These are phyloP conservation scores for Prochilodus magdalenae DNA, from an alignment of 2,113 vertebrate genomes.

Conservation along the genomic window DNA sequence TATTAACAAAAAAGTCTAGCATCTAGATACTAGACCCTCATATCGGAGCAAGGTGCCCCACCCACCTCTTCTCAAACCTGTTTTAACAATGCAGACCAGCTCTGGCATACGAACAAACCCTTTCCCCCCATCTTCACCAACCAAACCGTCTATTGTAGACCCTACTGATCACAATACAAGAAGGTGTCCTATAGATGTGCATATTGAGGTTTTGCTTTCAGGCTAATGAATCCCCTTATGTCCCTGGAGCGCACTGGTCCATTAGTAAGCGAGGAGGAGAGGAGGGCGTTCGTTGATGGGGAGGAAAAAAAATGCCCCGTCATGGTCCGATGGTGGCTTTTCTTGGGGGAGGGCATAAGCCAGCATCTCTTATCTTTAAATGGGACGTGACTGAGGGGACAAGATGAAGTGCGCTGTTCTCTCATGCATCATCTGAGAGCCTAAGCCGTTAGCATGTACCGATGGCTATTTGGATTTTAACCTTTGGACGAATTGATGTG, in stretches of 20 bases:
- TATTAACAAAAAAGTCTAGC: neutral
- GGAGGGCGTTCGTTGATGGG: slow-evolving; percentile 18
- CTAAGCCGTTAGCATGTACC: slow-evolving; percentile 18
- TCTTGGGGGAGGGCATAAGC: slow-evolving; percentile 13
- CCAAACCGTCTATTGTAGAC: neutral
- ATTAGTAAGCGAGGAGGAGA: slow-evolving; percentile 8
- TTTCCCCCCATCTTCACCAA: neutral
- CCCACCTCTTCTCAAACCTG: neutral
- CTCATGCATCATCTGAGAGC: slow-evolving; percentile 33
- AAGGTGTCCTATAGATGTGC: neutral
- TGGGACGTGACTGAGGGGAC: slow-evolving; percentile 28
- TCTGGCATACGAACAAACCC: neutral
- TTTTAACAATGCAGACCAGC: neutral
- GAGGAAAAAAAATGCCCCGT: slow-evolving; percentile 35
- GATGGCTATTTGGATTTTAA: neutral
- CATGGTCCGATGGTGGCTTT: slow-evolving; percentile 42
- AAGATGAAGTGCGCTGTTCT: slow-evolving; percentile 23
- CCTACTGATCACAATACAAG: neutral
- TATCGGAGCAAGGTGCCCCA: neutral
- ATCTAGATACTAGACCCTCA: neutral
- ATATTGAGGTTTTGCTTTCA: neutral
- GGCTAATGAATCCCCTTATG: neutral
- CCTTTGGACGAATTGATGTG: neutral
- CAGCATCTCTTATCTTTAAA: slow-evolving; percentile 31
- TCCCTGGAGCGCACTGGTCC: neutral